Evolutionary conservation across 2,113 vertebrate genomes (phyloP).

Genomic region (Lynx canadensis): DNA sequence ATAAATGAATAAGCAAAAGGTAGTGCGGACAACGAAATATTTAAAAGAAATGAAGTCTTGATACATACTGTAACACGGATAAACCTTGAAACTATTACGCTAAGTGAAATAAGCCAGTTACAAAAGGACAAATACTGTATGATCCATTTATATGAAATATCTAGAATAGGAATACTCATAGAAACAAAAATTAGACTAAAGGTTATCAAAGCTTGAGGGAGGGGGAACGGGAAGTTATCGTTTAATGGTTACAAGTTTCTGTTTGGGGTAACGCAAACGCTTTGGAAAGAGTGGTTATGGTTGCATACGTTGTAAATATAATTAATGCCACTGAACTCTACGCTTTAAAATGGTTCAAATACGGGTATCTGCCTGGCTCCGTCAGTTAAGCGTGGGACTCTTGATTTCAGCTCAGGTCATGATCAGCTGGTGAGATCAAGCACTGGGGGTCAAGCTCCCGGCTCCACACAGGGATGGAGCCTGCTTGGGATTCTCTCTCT

Average conservation of each 20-base stretch:
- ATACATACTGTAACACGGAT: not conserved
- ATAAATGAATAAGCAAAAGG: not conserved
- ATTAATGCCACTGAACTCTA: not conserved
- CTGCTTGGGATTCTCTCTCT: too few relatives aligned
- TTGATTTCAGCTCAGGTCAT: too few relatives aligned
- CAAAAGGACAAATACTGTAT: not conserved
- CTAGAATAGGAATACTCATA: not conserved
- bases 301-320: not conserved
- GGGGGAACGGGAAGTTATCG: not conserved
- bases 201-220: not conserved
- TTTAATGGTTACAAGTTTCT: not conserved
- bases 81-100: not conserved
- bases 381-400: too few relatives aligned
- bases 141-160: not conserved
- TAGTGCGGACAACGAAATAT: not conserved
- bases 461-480: too few relatives aligned
- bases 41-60: not conserved
- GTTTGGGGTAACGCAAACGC: not conserved
- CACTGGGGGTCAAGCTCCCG: too few relatives aligned
- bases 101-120: not conserved
- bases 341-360: not conserved
- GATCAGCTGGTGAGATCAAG: too few relatives aligned
- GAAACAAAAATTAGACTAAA: not conserved
- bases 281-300: not conserved
- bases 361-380: too few relatives aligned